Evolutionary conservation across 1,140 invertebrate genomes (phyloP).

Genomic region (Musca vetustissima): DNA sequence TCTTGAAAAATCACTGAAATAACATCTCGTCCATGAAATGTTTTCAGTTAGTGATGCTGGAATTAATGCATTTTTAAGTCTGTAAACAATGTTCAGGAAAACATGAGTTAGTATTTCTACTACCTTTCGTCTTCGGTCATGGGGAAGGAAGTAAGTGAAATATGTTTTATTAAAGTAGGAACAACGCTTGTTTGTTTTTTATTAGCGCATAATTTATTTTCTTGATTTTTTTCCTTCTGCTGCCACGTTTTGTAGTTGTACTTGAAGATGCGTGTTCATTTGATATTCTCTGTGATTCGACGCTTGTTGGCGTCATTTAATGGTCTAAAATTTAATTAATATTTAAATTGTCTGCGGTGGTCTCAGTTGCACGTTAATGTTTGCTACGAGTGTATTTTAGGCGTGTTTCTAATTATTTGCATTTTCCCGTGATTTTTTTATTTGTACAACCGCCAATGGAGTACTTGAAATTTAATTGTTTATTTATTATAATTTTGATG

Average conservation of each 20-base stretch:
- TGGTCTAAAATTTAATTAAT: constrained; percentile 13
- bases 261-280: neutral
- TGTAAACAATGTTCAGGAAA: constrained; percentile 8
- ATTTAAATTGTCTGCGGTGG: constrained; percentile 3
- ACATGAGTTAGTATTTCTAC: neutral
- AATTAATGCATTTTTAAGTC: constrained; percentile 27
- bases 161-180: constrained; percentile 6
- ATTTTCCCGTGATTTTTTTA: no score
- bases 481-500: no score
- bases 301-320: constrained; percentile 7
- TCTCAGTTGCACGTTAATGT: no score
- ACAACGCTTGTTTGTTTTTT: constrained; percentile 1
- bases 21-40: constrained; percentile 9
- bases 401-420: no score
- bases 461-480: no score
- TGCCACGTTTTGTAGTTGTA: no score
- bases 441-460: no score
- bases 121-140: neutral
- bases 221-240: neutral
- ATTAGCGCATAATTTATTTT: constrained; percentile 10
- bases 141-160: neutral
- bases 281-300: neutral
- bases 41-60: constrained; percentile 11
- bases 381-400: no score
- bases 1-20: constrained; percentile 5